Evolutionary conservation across 2,113 vertebrate species (phyloP).

Genomic region (Setophaga petechia): DNA sequence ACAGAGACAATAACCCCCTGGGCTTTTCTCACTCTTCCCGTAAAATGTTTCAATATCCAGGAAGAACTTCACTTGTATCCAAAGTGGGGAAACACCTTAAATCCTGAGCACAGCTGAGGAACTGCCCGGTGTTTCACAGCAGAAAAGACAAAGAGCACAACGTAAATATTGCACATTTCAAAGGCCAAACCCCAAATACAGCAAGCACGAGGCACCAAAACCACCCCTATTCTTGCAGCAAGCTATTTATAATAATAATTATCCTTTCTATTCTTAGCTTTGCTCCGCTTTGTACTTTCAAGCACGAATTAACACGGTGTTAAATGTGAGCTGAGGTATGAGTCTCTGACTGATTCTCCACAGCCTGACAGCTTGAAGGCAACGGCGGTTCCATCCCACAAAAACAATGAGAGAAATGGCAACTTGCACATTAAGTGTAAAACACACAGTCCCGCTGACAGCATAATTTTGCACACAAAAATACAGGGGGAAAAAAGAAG

Average conservation of each 20-base stretch:
- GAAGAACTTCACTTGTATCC: not conserved
- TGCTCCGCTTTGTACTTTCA: conserved; percentile 50
- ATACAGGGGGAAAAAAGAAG: not conserved
- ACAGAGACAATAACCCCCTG: accelerated
- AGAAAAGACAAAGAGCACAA: not conserved
- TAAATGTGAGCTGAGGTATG: not conserved
- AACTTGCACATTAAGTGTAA: not conserved
- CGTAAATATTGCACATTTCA: not conserved
- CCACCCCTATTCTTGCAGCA: not conserved
- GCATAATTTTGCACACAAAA: not conserved
- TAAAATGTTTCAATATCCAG: not conserved
- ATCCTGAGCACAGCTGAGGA: not conserved
- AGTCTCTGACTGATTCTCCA: not conserved
- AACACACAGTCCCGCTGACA: not conserved
- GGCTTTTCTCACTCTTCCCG: no score
- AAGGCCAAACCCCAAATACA: not conserved
- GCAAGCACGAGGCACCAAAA: not conserved
- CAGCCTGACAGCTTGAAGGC: not conserved
- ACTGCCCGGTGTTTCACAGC: accelerated
- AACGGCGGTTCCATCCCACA: not conserved
- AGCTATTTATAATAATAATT: conserved; percentile 62
- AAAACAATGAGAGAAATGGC: not conserved
- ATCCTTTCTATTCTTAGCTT: conserved; percentile 53
- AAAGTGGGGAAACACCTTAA: not conserved
- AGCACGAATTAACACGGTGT: conserved; percentile 3